Base-by-base conservation (phyloP, 2,888 invertebrate species). In the Trissolcus brochymenae region DNA sequence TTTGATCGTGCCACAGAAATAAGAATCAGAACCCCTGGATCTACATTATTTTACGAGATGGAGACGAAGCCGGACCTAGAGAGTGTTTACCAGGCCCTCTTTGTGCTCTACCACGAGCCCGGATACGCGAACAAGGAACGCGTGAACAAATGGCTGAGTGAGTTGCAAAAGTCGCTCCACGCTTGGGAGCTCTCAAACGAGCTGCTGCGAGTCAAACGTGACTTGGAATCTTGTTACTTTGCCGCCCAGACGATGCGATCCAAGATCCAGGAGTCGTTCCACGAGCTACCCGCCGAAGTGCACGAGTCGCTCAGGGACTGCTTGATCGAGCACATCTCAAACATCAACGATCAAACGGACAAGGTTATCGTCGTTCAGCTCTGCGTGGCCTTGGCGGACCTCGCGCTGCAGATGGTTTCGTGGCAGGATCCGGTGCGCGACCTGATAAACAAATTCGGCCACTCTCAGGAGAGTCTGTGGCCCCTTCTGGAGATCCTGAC, bases 121-220 rank as follows among this genome's bases (percentile, higher is more conserved):
- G 94, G 96, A 90, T 91, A 93, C 59, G 90, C 91, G 80, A 96
- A 96, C 88, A 97, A 97, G 89, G 97, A 97, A 91, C 95, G 95
- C 88, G 98, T 98, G 60, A 97, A 97, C 64, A 91, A 93, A 90
- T 99, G 98, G 98, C 92, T 99, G 51, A 96, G 94, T 83, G 95
- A 96, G 86, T 92, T 99, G 82, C 99, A 99, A 90, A 96, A 95
- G 93, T 98, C 98, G 87, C 98, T 98, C 1, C 95, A 94, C 89
- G 98, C 99, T n/a, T 99, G 99, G 99, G 96, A 96, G 87, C 93
- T 98, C 82, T 95, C 98, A 7, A 98, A 99, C 89, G 96, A 98
- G 89, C 92, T 99, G 80, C 91, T 99, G 65, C 95, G 95, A 81
- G 93, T 95, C 83, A 96, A 97, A 86, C 92, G 94, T 79, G 96